phyloP scores from a whole-genome alignment of 2,888 invertebrate genomes.

The Papilio protenor region DNA sequence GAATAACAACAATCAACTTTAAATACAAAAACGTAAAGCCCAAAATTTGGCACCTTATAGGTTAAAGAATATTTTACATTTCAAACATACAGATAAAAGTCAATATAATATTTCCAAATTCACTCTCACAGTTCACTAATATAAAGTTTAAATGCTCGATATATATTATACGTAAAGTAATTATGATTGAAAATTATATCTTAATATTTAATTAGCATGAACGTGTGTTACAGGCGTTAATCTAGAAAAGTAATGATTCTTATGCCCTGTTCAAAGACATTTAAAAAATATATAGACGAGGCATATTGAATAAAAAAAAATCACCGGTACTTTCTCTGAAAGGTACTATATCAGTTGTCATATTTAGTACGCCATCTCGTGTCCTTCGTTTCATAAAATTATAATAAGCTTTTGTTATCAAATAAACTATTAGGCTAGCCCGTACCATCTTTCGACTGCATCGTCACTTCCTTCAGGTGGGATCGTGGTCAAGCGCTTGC shows the following conservation, averaged over 20 bases:
- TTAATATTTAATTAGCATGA: constrained; percentile 26
- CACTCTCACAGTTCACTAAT: neutral
- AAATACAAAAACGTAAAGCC: constrained; percentile 19
- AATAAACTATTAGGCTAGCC: no score
- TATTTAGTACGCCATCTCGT: no score
- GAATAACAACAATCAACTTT: constrained; percentile 8
- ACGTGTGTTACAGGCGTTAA: constrained; percentile 55
- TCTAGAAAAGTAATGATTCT: constrained; percentile 41
- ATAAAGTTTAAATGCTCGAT: neutral
- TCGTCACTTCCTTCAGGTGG: no score
- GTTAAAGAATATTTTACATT: constrained; percentile 24
- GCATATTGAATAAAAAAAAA: no score
- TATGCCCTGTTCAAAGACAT: no score
- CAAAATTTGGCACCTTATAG: constrained; percentile 34
- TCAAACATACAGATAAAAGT: constrained; percentile 1
- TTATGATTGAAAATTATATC: constrained; percentile 1
- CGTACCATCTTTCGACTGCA: no score
- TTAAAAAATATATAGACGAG: no score
- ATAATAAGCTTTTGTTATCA: no score
- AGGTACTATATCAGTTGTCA: no score
- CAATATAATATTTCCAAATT: neutral
- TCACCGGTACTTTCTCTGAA: no score
- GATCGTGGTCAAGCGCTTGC: no score
- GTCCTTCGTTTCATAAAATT: no score
- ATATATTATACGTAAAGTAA: neutral